A percentile compares a stretch with the other conserved stretches of the same genome.
Evolutionary conservation across 2,113 vertebrate genomes (phyloP).

Genomic region (Apteryx owenii): DNA sequence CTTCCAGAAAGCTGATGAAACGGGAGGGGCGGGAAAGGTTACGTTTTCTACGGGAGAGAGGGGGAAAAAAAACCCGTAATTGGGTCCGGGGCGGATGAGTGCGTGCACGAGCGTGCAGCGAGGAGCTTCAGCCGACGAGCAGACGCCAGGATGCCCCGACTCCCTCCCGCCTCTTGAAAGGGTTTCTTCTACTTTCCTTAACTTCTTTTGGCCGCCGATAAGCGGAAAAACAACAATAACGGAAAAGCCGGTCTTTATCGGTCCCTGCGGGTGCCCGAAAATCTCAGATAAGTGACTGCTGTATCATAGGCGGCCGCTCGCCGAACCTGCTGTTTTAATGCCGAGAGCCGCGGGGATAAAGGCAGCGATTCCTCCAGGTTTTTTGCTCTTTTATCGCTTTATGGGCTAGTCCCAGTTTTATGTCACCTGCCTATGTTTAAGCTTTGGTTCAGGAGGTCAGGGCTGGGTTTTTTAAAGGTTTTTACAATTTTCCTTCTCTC

Average conservation of each 20-base stretch:
- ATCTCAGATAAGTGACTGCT: neutral
- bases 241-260: neutral
- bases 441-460: neutral
- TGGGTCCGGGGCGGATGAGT: rapidly evolving
- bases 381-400: neutral
- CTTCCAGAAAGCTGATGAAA: no score
- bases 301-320: rapidly evolving
- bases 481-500: neutral
- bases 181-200: neutral
- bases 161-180: neutral
- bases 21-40: no score
- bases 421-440: neutral
- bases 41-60: neutral
- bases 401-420: neutral
- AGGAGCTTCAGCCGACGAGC: neutral
- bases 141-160: no score
- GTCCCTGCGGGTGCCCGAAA: neutral
- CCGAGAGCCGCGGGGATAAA: neutral
- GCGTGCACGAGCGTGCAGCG: rapidly evolving
- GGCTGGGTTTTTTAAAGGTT: neutral
- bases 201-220: neutral
- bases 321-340: rapidly evolving
- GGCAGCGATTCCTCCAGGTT: neutral
- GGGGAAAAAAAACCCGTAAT: neutral
- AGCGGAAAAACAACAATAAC: neutral